Evolutionary conservation across 2,797 vertebrate genomes (phyloP), one percentile per base, ranked within the genome.

Genomic region (Clarias pachynema): DNA sequence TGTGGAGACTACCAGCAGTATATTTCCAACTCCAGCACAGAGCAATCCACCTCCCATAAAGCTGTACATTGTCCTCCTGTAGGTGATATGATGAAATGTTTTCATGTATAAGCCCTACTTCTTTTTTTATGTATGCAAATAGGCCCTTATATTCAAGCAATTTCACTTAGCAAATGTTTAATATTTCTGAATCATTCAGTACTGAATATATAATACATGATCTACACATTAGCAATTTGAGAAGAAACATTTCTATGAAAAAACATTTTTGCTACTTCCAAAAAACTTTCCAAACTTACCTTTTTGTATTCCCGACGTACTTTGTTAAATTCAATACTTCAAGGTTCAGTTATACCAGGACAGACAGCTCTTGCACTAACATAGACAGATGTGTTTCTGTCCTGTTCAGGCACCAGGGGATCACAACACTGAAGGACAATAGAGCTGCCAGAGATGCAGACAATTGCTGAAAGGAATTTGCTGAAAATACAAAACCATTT

Each of bases 1-100:
- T 80, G 95, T 96, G 91, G 96, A 96, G 91, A 96, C 89, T 86
- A 96, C 94, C 89, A 96, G 93, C 87, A 96, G 95, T 90, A 96
- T 95, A 91, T 96, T 96, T 78, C 95, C 94, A 15, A 96, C 87
- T 87, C 95, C 95, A 0, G 95, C 96, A 79, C 96, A 96, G 93
- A 96, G 96, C 90, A 96, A 90, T 88, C 96, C 96, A 84, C 96
- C 95, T 91, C 95, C 96, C 96, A 96, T 96, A 93, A 96, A 96
- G 93, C 95, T 96, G 93, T 96, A 96, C 96, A 96, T 96, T 91
- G 91, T 95, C 91, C 75, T 87, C 81, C 89, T 90, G 85, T 69
- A 87, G 78, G 86, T 73, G 79, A 75, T 75, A 49, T 77, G 26
- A 81, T 22, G 40, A 49, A 87, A 84, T 83, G 90, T 85, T 77